Percentiles rank a stretch among this genome's conserved stretches.
Evolutionary conservation across 2,113 vertebrate species (phyloP).

Genomic region (Haliaeetus leucogaster): DNA sequence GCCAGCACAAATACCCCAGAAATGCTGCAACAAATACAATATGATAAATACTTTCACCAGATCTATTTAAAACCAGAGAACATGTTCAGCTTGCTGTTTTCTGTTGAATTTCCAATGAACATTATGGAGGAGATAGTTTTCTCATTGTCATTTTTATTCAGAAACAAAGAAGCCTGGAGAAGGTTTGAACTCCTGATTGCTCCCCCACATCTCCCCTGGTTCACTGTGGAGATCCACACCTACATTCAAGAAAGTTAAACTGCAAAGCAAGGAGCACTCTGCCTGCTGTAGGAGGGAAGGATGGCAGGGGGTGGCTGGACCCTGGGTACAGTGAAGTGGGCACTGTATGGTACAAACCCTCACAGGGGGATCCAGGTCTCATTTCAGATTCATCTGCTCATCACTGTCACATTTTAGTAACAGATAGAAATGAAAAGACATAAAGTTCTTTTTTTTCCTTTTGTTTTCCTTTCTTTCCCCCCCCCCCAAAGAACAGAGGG

Average conservation of each 20-base stretch:
- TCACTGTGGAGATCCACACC: not conserved
- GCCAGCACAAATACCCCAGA: not conserved
- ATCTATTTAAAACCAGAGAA: conserved; percentile 31
- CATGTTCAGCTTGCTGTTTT: not conserved
- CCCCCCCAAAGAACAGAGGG: not conserved
- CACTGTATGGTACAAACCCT: not conserved
- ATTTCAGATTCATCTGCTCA: not conserved
- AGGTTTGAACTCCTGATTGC: not conserved
- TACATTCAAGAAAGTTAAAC: not conserved
- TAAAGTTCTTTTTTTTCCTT: not conserved
- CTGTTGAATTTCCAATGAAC: not conserved
- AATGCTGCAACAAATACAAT: not conserved
- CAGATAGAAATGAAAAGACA: not conserved
- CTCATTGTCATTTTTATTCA: not conserved
- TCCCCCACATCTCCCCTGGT: not conserved
- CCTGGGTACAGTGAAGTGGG: not conserved
- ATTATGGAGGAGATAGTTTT: not conserved
- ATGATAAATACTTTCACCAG: conserved; percentile 30
- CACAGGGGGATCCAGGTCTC: not conserved
- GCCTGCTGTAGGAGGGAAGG: not conserved
- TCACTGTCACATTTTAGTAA: not conserved
- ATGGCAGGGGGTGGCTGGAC: not conserved
- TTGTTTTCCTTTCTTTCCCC: fast-evolving
- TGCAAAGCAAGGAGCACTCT: not conserved
- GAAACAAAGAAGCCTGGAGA: not conserved